Percentiles rank a stretch among this genome's conserved stretches.
phyloP scores from a whole-genome alignment of 2,113 vertebrate species.

The Calidris pygmaea region DNA sequence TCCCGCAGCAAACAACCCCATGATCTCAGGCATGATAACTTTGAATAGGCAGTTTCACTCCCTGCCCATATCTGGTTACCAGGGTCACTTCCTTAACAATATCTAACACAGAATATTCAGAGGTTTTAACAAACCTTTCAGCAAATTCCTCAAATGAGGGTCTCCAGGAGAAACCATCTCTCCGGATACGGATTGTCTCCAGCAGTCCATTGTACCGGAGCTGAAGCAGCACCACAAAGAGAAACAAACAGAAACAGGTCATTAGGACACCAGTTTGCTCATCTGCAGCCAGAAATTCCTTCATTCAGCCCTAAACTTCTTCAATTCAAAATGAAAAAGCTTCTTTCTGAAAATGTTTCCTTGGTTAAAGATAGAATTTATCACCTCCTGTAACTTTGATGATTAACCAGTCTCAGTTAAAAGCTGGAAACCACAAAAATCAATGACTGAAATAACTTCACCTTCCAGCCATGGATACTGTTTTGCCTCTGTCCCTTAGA shows the following conservation, averaged over 20 bases:
- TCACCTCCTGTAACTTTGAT: background rate
- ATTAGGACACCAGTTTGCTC: background rate
- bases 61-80: background rate
- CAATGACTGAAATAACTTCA: background rate
- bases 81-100: background rate
- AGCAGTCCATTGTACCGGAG: slow-evolving; percentile 78
- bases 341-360: background rate
- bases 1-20: background rate
- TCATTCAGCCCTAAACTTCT: background rate
- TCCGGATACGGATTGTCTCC: slow-evolving; percentile 79
- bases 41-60: background rate
- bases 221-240: slow-evolving; percentile 48
- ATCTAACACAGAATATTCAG: background rate
- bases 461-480: background rate
- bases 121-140: slow-evolving; percentile 64
- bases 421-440: background rate
- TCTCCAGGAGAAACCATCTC: slow-evolving; percentile 80
- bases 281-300: background rate
- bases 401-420: background rate
- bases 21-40: background rate
- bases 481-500: background rate
- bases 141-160: slow-evolving; percentile 78
- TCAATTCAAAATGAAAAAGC: background rate
- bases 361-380: background rate
- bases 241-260: background rate